Base-by-base conservation (phyloP, 2,888 invertebrate genomes). In the Lithophane leautieri region DNA sequence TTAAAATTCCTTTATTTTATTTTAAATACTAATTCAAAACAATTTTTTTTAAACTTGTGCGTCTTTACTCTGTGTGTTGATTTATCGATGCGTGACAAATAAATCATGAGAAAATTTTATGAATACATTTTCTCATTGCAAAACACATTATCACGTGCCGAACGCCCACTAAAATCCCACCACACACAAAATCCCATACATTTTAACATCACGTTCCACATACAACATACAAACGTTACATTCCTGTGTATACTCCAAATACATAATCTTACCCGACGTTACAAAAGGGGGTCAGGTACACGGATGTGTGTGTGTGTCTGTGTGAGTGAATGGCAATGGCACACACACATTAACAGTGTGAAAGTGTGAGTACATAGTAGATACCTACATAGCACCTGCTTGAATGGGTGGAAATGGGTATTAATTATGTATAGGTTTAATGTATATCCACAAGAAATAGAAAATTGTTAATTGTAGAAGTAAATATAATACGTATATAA, bases 221-320 rank as follows among this genome's bases (percentile, higher is more conserved):
- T 77, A 79, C 54, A 76, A 79, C 50, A 85, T 76, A 78, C 72
- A 86, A 82, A 82, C 81, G 66, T 82, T 67, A 28, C 91, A 92
- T 92, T 90, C 92, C 90, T 81, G 70, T 68, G 72, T 74, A 56
- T 87, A 92, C 86, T 91, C 93, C 85, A 91, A 89, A 93, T 93
- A 93, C 94, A 93, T 94, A 91, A 90, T 92, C 90, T 90, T 88
- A 86, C 89, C 22, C 60, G 73, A 83, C 83, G 77, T 80, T 81
- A 81, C 85, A 82, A 87, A 92, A 89, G 82, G 86, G 78, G 90
- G 88, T 79, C 88, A 83, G 71, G 65, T 76, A 82, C 78, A 82
- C 83, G 83, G 86, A 85, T 85, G 79, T 79, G 52, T 82, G 72
- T n/a, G 67, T 47, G 50, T 22, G 50, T 50, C 1, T 76, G 79